phyloP scores from a whole-genome alignment of 2,888 invertebrate species.

The Unio delphinus region DNA sequence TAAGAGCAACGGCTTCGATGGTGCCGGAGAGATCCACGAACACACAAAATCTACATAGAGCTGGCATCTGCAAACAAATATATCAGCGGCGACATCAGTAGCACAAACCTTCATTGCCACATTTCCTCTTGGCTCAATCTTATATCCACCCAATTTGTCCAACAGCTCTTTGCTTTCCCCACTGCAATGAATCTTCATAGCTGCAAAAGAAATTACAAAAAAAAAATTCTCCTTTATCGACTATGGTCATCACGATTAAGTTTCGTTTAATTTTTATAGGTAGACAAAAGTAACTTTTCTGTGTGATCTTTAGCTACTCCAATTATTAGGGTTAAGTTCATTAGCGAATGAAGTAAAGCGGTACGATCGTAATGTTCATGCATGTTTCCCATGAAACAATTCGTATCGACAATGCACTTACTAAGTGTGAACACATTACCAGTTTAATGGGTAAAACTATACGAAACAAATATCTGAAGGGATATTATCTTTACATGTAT shows the following conservation, averaged over 20 bases:
- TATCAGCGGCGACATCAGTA: neutral
- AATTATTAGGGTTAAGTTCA: no score
- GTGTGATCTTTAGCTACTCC: neutral
- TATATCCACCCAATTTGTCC: slow-evolving; percentile 70
- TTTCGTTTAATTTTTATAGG: neutral
- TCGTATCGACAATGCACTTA: no score
- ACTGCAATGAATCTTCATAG: slow-evolving; percentile 70
- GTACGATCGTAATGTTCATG: no score
- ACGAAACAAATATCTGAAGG: no score
- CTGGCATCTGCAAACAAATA: neutral
- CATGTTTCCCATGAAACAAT: no score
- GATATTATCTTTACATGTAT: no score
- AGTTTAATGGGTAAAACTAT: no score
- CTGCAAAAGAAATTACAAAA: slow-evolving; percentile 40
- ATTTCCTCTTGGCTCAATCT: slow-evolving; percentile 66
- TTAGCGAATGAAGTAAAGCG: no score
- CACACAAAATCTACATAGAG: neutral
- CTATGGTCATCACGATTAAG: neutral
- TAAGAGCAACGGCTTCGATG: no score
- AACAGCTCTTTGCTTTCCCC: slow-evolving; percentile 62
- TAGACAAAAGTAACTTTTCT: neutral
- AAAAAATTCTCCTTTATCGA: neutral
- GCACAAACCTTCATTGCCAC: slow-evolving; percentile 71
- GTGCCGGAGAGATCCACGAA: neutral
- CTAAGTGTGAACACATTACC: no score